Conservation (phyloP, 1,140 invertebrate genomes). For the Macrosteles quadrilineatus region DNA sequence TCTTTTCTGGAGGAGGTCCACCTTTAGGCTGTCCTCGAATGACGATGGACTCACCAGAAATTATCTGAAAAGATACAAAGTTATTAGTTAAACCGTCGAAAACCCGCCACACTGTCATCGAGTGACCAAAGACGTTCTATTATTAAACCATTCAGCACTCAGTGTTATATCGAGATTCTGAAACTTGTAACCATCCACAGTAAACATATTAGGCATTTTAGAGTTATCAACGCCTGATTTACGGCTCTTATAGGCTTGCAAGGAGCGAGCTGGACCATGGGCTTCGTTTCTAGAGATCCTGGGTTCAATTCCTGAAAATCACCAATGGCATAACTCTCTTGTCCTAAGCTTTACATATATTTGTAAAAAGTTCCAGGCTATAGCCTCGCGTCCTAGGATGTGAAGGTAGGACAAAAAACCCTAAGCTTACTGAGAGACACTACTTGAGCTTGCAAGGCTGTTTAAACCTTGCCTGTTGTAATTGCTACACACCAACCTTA, state of each 20-base stretch:
- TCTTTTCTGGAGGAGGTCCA: slow-evolving; percentile 89
- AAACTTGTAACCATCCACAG: background rate
- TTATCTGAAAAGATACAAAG: slow-evolving; percentile 63
- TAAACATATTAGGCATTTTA: background rate
- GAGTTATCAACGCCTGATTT: background rate
- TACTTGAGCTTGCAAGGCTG: too few relatives aligned
- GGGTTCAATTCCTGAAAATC: too few relatives aligned
- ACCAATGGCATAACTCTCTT: too few relatives aligned
- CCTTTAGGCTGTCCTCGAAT: slow-evolving; percentile 75
- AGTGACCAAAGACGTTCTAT: background rate
- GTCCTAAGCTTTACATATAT: too few relatives aligned
- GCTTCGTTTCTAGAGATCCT: too few relatives aligned
- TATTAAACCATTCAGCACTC: background rate
- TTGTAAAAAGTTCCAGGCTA: too few relatives aligned
- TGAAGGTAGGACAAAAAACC: too few relatives aligned
- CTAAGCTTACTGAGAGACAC: too few relatives aligned
- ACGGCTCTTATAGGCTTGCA: background rate
- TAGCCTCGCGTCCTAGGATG: too few relatives aligned
- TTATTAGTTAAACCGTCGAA: background rate
- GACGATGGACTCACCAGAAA: slow-evolving; percentile 88
- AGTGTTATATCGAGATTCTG: background rate
- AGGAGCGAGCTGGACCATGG: too few relatives aligned
- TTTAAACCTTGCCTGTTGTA: too few relatives aligned
- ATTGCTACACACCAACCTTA: too few relatives aligned
- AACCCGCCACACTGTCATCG: background rate